Conservation (phyloP, 2,113 vertebrate genomes). For the Lates calcarifer region DNA sequence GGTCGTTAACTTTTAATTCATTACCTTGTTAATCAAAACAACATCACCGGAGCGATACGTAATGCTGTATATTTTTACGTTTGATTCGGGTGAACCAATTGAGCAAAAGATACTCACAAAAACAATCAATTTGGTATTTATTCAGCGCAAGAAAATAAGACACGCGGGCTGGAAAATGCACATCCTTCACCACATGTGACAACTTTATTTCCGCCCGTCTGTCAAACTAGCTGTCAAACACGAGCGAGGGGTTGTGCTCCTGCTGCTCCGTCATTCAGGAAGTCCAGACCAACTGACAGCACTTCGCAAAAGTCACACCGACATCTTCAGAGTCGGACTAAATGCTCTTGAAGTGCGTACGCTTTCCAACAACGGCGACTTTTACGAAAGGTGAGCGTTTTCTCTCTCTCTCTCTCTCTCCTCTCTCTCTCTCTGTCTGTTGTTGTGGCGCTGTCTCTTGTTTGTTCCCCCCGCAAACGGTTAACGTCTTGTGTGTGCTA, state of each 20-base stretch:
- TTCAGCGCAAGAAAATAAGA: not conserved
- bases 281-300: slow-evolving; percentile 76
- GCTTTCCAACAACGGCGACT: slow-evolving; percentile 12
- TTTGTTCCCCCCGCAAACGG: not conserved
- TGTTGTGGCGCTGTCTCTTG: slow-evolving; percentile 3
- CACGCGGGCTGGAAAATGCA: not conserved
- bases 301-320: slow-evolving; percentile 69
- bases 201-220: slow-evolving; percentile 77
- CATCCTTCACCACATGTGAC: slow-evolving; percentile 15
- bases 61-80: not conserved
- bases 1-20: not conserved
- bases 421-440: not conserved
- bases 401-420: too few relatives aligned
- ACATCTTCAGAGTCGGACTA: slow-evolving; percentile 49
- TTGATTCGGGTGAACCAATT: not conserved
- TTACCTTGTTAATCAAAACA: not conserved
- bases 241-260: slow-evolving; percentile 58
- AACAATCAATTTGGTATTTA: not conserved
- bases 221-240: slow-evolving; percentile 74
- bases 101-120: not conserved
- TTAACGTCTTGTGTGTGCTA: slow-evolving; percentile 41
- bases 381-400: slow-evolving; percentile 54
- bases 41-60: too few relatives aligned
- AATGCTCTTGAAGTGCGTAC: slow-evolving; percentile 16
- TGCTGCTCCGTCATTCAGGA: slow-evolving; percentile 79